Percentiles rank a stretch among this genome's conserved stretches.
Conservation (phyloP, 2,113 vertebrate species). For the Butorides virescens region DNA sequence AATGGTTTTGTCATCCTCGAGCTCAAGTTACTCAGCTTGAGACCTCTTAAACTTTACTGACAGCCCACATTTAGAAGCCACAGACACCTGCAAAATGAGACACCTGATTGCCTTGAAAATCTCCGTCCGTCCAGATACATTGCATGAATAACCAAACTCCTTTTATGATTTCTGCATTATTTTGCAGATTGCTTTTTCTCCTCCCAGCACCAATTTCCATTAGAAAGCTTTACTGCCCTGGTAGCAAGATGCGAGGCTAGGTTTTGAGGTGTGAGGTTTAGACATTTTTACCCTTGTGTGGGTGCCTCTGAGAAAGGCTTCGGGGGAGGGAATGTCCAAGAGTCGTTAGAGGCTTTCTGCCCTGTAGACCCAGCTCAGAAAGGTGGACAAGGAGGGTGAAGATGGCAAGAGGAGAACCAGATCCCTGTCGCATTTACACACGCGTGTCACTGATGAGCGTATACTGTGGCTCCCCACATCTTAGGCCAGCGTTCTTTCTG, state of each 20-base stretch:
- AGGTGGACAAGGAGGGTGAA: background rate
- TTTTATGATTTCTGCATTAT: background rate
- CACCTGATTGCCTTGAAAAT: background rate
- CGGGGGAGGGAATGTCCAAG: no score
- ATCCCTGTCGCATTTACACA: background rate
- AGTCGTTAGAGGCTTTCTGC: background rate
- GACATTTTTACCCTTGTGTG: background rate
- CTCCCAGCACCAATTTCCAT: background rate
- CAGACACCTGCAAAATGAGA: slow-evolving; percentile 25
- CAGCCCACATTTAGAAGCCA: background rate
- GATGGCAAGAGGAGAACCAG: background rate
- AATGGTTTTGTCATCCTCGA: background rate
- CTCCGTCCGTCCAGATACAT: background rate
- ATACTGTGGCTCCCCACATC: background rate
- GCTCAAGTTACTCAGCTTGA: slow-evolving; percentile 9
- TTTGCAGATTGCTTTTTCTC: background rate
- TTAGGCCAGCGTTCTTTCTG: background rate
- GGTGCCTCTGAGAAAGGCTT: background rate
- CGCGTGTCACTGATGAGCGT: accelerated
- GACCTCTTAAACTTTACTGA: background rate
- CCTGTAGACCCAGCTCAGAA: background rate
- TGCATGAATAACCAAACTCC: background rate
- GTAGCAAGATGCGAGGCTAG: background rate
- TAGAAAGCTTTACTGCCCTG: background rate
- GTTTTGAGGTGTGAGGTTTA: background rate